These are phyloP conservation scores for Phorcus lineatus DNA, from an alignment of 2,888 invertebrate genomes.

Conservation along the genomic window DNA sequence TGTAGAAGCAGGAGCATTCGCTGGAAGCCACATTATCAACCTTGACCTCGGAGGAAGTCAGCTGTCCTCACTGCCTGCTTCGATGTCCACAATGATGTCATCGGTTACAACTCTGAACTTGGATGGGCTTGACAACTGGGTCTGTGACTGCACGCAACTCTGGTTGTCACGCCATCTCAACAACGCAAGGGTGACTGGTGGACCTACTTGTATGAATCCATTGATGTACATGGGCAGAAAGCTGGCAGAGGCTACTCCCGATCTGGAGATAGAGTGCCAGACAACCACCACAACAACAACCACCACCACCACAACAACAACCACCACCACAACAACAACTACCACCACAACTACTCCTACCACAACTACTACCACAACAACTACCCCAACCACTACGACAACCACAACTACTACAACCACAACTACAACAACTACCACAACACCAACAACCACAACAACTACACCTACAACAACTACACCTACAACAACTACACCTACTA, in stretches of 20 bases:
- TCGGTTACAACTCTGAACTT: conserved; percentile 16
- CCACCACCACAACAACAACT: not conserved
- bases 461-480: conserved; percentile 8
- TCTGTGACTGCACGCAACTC: conserved; percentile 55
- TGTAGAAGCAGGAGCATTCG: conserved; percentile 47
- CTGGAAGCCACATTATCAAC: conserved; percentile 42
- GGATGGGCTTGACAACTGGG: conserved; percentile 40
- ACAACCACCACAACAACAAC: conserved; percentile 42
- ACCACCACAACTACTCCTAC: conserved; percentile 5
- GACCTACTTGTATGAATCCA: conserved; percentile 27
- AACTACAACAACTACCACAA: conserved; percentile 18
- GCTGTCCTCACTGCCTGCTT: conserved; percentile 46
- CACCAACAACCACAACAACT: conserved; percentile 27
- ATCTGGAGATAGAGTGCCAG: conserved; percentile 40
- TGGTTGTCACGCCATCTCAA: conserved; percentile 52
- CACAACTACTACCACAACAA: not conserved
- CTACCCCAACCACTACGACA: conserved; percentile 29
- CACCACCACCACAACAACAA: conserved; percentile 31
- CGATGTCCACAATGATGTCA: conserved; percentile 39
- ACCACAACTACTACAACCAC: conserved; percentile 33
- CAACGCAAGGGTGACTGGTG: not conserved
- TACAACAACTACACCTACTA: not conserved
- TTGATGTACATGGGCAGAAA: conserved; percentile 35
- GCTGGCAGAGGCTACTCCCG: conserved; percentile 35
- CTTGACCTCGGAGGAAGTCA: conserved; percentile 46